Percentiles rank a stretch among this genome's conserved stretches.
Conservation (phyloP, 2,797 vertebrate species). For the Capromys pilorides region DNA sequence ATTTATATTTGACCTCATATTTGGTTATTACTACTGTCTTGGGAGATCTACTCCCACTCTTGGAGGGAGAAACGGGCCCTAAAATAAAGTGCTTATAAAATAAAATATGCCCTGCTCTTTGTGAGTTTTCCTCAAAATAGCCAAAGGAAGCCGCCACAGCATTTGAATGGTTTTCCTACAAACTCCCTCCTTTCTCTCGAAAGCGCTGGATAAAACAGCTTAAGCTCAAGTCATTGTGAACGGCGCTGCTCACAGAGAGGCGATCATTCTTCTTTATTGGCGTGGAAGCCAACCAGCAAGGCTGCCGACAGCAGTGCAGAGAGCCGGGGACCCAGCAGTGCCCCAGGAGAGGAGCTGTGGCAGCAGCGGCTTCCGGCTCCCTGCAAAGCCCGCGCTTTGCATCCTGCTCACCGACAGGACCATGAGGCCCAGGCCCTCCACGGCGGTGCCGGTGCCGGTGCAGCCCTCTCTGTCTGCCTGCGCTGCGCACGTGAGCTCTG, state of each 20-base stretch:
- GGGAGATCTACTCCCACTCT: not conserved
- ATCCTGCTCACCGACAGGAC: not conserved
- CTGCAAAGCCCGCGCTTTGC: not conserved
- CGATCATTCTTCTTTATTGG: not conserved
- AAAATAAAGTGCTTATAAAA: constrained; percentile 1
- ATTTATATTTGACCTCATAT: not conserved
- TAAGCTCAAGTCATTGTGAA: not conserved
- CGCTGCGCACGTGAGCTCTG: not conserved
- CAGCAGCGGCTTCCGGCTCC: not conserved
- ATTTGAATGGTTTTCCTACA: not conserved
- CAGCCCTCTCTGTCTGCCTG: not conserved
- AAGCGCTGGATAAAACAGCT: not conserved
- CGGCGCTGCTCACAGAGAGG: not conserved
- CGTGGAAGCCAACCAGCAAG: not conserved
- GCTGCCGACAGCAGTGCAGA: not conserved
- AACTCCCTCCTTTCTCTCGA: not conserved
- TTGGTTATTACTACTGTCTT: not conserved
- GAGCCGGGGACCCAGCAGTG: not conserved
- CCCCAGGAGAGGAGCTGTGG: not conserved
- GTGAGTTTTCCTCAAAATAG: not conserved
- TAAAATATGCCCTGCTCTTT: not conserved
- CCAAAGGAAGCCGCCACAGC: not conserved
- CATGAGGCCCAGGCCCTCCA: not conserved
- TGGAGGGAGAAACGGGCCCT: not conserved
- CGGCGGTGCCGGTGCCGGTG: not conserved